Base-by-base conservation (phyloP, 2,888 invertebrate species). In the Lagria hirta region DNA sequence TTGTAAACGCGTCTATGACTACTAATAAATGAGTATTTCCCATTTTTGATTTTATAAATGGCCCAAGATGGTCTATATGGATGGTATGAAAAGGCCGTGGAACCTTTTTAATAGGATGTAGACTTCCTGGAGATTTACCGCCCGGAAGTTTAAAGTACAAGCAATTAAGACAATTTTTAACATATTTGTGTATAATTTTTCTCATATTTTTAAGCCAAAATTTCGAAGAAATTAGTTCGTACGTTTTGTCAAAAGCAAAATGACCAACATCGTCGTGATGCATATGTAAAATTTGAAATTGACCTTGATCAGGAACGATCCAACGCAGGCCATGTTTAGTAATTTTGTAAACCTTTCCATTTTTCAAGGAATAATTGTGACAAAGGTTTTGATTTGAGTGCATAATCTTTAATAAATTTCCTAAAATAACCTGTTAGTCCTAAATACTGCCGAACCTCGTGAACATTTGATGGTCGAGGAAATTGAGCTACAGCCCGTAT, bases 241-340 rank as follows among this genome's bases (percentile, higher is more conserved):
- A 30, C 5, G 60, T 60, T 22, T 58, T 58, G n/a, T 59, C 58
- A 0, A 56, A 21, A 1, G 51, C 46, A 38, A 59, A 62, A 42
- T 64, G 64, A 6, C 62, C 62, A 8, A 56, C 43, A 4, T 58
- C 52, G 33, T 62, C 58, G 29, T 62, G 58, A 26, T 51, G 46
- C 4, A 28, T 8, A 33, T 42, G 18, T 2, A 52, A 41, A 10
- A 60, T 44, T 33, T 57, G 51, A 59, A 54, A 60, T 7, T 54
- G n/a, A n/a, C n/a, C n/a, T n/a, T n/a, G n/a, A n/a, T n/a, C n/a
- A 5, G 60, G 60, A 6, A 61, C 33, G 15, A 56, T 34, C 29
- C 34, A 36, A 14, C 38, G 22, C 3, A 13, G 12, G 5, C 38
- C 46, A 16, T n/a, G n/a, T 29, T 23, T 3, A 16, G 44, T 30